Percentiles rank a stretch among this genome's conserved stretches.
Conservation (phyloP, 2,797 vertebrate species). For the Pangasius mekongensis region DNA sequence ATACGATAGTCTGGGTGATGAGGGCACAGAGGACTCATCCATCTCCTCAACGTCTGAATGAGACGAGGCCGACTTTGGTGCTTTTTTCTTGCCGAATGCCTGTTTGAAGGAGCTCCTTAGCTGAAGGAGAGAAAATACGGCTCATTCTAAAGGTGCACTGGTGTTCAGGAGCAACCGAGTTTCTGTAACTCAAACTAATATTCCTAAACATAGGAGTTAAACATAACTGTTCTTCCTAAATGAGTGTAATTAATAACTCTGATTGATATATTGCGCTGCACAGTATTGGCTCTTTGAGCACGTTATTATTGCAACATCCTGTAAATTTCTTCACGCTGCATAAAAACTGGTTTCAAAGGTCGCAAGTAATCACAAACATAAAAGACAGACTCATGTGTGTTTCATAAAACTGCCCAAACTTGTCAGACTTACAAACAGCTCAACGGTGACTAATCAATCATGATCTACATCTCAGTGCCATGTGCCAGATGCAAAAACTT, state of each 20-base stretch:
- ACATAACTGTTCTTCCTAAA: neutral
- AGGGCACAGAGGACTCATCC: constrained; percentile 82
- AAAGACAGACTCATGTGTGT: neutral
- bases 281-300: neutral
- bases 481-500: constrained; percentile 14
- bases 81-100: constrained; percentile 91
- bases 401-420: constrained; percentile 1
- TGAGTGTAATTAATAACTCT: neutral
- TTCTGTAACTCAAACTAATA: neutral
- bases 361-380: neutral
- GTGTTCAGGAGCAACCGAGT: neutral
- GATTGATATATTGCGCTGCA: neutral
- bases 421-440: neutral
- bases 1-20: constrained; percentile 82
- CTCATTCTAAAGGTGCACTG: neutral
- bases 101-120: constrained; percentile 89
- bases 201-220: neutral
- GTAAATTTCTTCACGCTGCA: neutral
- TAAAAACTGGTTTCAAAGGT: neutral
- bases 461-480: neutral
- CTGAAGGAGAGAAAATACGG: constrained; percentile 66
- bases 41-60: constrained; percentile 89
- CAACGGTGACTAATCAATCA: constrained; percentile 1
- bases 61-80: constrained; percentile 84
- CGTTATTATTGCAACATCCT: neutral